Evolutionary conservation across 2,113 vertebrate genomes (phyloP).

Genomic region (Xyliphius kryptos): DNA sequence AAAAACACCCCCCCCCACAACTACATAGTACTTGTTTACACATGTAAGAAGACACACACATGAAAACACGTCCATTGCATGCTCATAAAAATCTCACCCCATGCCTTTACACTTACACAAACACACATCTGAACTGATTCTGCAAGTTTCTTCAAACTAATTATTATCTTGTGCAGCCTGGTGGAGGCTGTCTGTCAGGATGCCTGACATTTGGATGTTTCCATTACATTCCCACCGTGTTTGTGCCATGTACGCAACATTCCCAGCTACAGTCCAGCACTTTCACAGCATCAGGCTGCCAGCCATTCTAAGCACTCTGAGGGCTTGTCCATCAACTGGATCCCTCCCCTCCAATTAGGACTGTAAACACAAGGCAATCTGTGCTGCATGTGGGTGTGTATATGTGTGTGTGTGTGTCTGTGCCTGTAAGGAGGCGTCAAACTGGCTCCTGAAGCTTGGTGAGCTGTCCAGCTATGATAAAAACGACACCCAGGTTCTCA

Average conservation of each 20-base stretch:
- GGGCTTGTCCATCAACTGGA: slow-evolving; percentile 71
- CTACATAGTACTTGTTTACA: too few species aligned
- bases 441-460: slow-evolving; percentile 37
- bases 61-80: too few species aligned
- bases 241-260: slow-evolving; percentile 25
- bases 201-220: slow-evolving; percentile 66
- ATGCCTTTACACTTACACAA: not conserved
- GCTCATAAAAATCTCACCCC: slow-evolving; percentile 7
- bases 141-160: slow-evolving; percentile 68
- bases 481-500: slow-evolving; percentile 38
- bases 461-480: slow-evolving; percentile 36
- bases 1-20: too few species aligned
- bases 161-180: slow-evolving; percentile 70
- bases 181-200: slow-evolving; percentile 60
- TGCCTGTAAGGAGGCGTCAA: slow-evolving; percentile 27
- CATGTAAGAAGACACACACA: too few species aligned
- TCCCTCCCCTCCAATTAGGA: slow-evolving; percentile 99
- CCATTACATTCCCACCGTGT: slow-evolving; percentile 51
- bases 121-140: slow-evolving; percentile 41
- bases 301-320: slow-evolving; percentile 49
- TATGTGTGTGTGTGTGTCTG: slow-evolving; percentile 20
- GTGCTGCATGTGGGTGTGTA: slow-evolving; percentile 4
- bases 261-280: slow-evolving; percentile 33
- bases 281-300: slow-evolving; percentile 37
- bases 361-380: slow-evolving; percentile 86